Percentiles rank a stretch among this genome's conserved stretches.
Evolutionary conservation across 2,797 vertebrate species (phyloP).

Genomic region (Dryobates pubescens): DNA sequence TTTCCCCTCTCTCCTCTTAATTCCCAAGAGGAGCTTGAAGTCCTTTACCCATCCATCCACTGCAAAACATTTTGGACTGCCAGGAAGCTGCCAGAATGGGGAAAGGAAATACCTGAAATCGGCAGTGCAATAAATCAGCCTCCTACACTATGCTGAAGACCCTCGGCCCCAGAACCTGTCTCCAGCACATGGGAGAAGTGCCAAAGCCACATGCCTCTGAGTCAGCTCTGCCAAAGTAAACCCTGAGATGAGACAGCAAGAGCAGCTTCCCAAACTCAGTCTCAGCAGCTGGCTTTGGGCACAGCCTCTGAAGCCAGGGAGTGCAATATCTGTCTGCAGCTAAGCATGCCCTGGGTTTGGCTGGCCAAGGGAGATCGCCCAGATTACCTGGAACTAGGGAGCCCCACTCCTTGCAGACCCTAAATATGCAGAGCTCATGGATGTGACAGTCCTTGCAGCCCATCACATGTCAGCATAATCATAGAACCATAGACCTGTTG

Average conservation of each 20-base stretch:
- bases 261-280: fast-evolving
- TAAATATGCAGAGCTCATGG: not conserved
- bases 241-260: fast-evolving
- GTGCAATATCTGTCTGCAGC: not conserved
- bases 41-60: not conserved
- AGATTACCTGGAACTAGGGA: not conserved
- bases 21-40: not conserved
- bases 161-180: not conserved
- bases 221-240: not conserved
- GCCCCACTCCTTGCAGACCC: not conserved
- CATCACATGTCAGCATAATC: not conserved
- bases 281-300: fast-evolving
- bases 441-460: fast-evolving
- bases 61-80: not conserved
- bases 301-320: not conserved
- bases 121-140: not conserved
- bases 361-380: not conserved
- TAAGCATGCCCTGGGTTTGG: not conserved
- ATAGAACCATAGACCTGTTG: too few relatives aligned
- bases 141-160: not conserved
- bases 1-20: not conserved
- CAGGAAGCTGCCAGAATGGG: not conserved
- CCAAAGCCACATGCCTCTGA: not conserved
- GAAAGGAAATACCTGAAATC: slow-evolving; percentile 29
- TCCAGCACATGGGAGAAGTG: fast-evolving